phyloP scores from a whole-genome alignment of 1,140 invertebrate genomes.

The Rhagoletis pomonella region DNA sequence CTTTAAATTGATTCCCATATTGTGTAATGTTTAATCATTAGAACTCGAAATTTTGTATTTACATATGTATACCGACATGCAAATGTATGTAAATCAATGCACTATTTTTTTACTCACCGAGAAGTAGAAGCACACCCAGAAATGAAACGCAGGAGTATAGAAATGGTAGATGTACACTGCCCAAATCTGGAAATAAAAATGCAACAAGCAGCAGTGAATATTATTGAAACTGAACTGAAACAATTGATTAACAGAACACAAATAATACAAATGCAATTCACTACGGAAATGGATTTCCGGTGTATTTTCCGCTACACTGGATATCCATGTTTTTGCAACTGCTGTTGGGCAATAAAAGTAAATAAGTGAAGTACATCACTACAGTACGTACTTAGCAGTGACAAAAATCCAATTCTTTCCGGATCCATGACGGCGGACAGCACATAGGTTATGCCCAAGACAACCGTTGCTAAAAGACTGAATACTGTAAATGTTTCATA shows the following conservation, averaged over 20 bases:
- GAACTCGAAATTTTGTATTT: too few relatives aligned
- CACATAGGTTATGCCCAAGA: conserved; percentile 93
- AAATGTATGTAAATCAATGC: background rate
- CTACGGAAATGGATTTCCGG: conserved; percentile 42
- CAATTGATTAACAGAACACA: too few relatives aligned
- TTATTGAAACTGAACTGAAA: too few relatives aligned
- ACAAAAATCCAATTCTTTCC: conserved; percentile 83
- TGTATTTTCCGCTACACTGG: conserved; percentile 11
- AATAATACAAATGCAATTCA: too few relatives aligned
- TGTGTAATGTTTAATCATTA: too few relatives aligned
- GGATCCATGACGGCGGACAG: conserved; percentile 88
- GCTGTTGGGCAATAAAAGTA: background rate
- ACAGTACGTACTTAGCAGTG: conserved; percentile 83
- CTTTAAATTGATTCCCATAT: too few relatives aligned
- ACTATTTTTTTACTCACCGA: conserved; percentile 81
- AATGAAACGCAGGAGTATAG: conserved; percentile 98
- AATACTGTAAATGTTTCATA: conserved; percentile 95
- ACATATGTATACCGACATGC: background rate
- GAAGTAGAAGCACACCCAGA: conserved; percentile 91
- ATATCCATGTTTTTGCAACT: background rate
- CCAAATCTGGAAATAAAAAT: conserved; percentile 83
- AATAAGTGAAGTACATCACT: background rate
- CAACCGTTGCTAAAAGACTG: conserved; percentile 85
- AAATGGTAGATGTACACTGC: conserved; percentile 94
- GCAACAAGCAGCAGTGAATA: conserved; percentile 61